Conservation (phyloP, 2,888 invertebrate species). For the Suillia variegata region DNA sequence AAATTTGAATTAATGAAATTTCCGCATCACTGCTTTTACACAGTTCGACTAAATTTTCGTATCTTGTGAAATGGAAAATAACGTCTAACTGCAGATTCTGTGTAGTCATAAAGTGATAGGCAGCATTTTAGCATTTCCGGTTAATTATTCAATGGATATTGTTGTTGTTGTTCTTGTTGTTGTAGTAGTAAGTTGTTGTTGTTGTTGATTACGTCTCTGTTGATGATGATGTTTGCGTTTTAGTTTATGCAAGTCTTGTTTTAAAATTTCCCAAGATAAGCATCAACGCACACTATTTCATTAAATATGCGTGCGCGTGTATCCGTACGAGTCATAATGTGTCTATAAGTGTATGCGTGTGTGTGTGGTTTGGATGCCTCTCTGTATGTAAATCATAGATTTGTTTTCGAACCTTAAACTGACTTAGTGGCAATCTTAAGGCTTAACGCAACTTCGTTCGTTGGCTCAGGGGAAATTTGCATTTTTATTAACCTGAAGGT, state of each 20-base stretch:
- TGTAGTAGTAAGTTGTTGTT: background rate
- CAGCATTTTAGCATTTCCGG: conserved; percentile 11
- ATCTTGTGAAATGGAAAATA: too few species aligned
- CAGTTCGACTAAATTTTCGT: too few species aligned
- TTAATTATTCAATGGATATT: conserved; percentile 15
- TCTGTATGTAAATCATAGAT: background rate
- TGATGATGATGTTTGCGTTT: too few species aligned
- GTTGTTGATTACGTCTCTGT: too few species aligned
- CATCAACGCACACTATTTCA: background rate
- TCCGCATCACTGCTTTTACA: too few species aligned
- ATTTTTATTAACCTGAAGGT: background rate
- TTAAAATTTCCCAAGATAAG: background rate
- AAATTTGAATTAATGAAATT: too few species aligned
- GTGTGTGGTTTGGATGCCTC: background rate
- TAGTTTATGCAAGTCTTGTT: too few species aligned
- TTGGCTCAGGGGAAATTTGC: background rate
- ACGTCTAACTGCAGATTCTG: background rate
- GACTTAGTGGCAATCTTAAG: background rate
- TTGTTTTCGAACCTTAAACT: too few species aligned
- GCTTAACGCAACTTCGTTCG: background rate
- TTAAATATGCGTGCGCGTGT: background rate
- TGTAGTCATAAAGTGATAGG: background rate
- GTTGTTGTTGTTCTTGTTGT: background rate
- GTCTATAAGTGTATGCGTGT: background rate
- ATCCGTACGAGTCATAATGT: too few species aligned